These are phyloP conservation scores for Mohoua ochrocephala DNA, from an alignment of 2,113 vertebrate species.

Conservation along the genomic window DNA sequence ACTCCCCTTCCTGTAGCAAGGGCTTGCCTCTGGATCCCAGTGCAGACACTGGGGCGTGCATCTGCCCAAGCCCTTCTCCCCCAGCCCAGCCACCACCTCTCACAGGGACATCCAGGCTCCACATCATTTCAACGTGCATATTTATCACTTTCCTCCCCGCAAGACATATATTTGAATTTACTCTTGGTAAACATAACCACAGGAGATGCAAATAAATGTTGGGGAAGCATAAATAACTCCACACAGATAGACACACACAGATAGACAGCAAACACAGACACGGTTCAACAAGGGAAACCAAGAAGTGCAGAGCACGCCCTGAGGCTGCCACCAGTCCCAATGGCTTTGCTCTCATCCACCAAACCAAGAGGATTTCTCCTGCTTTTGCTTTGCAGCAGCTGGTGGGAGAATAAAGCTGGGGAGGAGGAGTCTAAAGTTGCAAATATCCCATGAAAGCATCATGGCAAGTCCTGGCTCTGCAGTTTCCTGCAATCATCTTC, in stretches of 20 bases:
- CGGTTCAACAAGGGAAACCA: constrained; percentile 54
- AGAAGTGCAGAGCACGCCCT: constrained; percentile 58
- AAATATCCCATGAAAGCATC: constrained; percentile 49
- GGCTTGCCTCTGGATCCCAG: rapidly evolving
- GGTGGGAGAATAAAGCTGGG: constrained; percentile 60
- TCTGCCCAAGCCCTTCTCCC: neutral
- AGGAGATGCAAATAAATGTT: constrained; percentile 44
- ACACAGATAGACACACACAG: constrained; percentile 32
- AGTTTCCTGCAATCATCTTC: constrained; percentile 25
- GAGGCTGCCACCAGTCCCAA: constrained; percentile 51
- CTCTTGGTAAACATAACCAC: constrained; percentile 59
- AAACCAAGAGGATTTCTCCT: neutral
- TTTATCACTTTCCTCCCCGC: constrained; percentile 17
- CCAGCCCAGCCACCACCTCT: neutral
- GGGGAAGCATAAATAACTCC: constrained; percentile 60
- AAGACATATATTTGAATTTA: constrained; percentile 55
- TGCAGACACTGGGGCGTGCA: neutral
- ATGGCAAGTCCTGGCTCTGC: constrained; percentile 55
- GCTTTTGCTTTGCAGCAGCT: constrained; percentile 36
- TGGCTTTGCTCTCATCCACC: constrained; percentile 28
- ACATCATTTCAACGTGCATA: constrained; percentile 30
- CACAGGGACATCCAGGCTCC: constrained; percentile 13
- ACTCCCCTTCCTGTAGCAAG: neutral
- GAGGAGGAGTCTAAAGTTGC: constrained; percentile 46
- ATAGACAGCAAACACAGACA: constrained; percentile 48